Evolutionary conservation across 2,113 vertebrate species (phyloP), one percentile per base, ranked within the genome.

Genomic region (Arvicanthis niloticus): DNA sequence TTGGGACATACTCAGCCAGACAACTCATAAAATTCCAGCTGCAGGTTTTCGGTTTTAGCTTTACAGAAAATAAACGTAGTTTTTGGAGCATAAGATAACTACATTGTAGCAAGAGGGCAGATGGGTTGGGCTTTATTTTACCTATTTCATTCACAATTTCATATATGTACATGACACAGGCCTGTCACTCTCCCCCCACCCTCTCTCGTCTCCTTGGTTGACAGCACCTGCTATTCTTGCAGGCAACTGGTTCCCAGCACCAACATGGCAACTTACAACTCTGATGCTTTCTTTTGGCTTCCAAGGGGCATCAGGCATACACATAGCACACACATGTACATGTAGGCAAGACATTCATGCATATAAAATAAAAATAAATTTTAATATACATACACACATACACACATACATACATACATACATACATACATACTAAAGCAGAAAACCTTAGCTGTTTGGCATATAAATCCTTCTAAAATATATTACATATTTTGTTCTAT

Each of bases 61-160:
- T 80, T 90, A 94, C 85, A 53, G 80, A 77, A 96, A 95, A 84
- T 51, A 88, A 93, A 65, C 67, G 86, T 60, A 88, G 90, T 90
- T 68, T 95, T 85, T 89, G 45, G 45, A 96, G 88, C 65, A 76
- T 70, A 95, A 90, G n/a, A 85, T 91, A 91, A 86, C 68, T 93
- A 91, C 75, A 94, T 37, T 91, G 53, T 90, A 73, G 91, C 21
- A 62, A 91, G 73, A 91, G 82, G 3, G 40, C 80, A 77, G 67
- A 26, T 58, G 67, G 62, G 31, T 68, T 4, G 0, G 31, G 22
- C 56, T 96, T 93, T 96, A 45, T 56, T 13, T 90, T 26, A 15
- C 80, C 17, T 29, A 24, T n/a, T 48, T 85, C 60, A 19, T 3
- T 3, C 3, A 67, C 22, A n/a, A 40, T 26, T 26, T 82, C 53